phyloP scores from a whole-genome alignment of 2,797 vertebrate species.

The Amblyraja radiata region DNA sequence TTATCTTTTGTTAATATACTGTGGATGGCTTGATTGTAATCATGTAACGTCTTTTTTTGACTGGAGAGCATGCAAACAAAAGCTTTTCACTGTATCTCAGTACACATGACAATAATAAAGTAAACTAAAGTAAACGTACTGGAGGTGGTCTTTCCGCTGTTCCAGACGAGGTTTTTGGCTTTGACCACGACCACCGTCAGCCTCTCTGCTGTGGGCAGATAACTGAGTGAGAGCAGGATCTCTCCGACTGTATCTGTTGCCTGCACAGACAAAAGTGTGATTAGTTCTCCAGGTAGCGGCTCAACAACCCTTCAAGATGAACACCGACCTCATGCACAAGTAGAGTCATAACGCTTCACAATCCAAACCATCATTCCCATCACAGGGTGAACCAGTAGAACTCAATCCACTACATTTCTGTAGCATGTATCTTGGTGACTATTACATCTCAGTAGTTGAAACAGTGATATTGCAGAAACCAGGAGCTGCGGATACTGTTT shows the following conservation, averaged over 20 bases:
- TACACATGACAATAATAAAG: too few relatives aligned
- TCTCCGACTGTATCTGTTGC: conserved; percentile 83
- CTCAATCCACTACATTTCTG: not conserved
- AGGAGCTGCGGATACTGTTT: too few relatives aligned
- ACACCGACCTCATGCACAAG: not conserved
- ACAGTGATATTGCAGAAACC: too few relatives aligned
- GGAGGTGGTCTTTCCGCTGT: conserved; percentile 76
- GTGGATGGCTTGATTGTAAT: too few relatives aligned
- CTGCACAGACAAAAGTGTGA: conserved; percentile 51
- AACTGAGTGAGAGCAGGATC: conserved; percentile 89
- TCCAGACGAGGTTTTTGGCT: conserved; percentile 91
- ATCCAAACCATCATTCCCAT: not conserved
- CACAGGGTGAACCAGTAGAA: not conserved
- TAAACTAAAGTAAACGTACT: conserved; percentile 57
- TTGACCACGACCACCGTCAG: conserved; percentile 95
- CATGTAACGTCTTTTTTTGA: too few relatives aligned
- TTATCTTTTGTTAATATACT: too few relatives aligned
- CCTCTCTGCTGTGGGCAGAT: conserved; percentile 89
- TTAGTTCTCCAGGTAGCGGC: not conserved
- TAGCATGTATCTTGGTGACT: too few relatives aligned
- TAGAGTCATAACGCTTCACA: not conserved
- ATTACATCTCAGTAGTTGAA: not conserved
- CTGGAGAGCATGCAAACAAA: too few relatives aligned
- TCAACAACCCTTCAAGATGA: not conserved
- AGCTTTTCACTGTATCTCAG: too few relatives aligned